Base-by-base conservation (phyloP, 2,113 vertebrate species). In the Pteruthius melanotis region DNA sequence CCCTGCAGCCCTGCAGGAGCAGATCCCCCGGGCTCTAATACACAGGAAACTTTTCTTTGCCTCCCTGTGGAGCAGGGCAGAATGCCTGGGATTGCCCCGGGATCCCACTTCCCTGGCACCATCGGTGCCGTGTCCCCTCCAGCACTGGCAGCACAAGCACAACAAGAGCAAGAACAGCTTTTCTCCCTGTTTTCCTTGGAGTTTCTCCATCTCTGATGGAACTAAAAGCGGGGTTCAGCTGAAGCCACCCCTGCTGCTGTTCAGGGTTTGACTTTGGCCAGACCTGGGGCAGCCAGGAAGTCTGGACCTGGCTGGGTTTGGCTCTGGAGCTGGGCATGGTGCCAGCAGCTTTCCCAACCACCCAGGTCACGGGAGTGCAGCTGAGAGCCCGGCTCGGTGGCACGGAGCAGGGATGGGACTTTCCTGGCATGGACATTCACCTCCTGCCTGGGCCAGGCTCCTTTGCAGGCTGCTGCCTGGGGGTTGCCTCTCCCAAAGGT, bases 291-390 rank as follows among this genome's bases (percentile, higher is more conserved):
- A 94, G 94, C 96, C 53, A 50, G 96, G 96, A 70, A 95, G 72
- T 14, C 33, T 9, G 45, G 79, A 28, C 39, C 33, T 2, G 9
- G 30, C 45, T 72, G 91, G 94, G 70, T 71, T 95, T 94, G 95
- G 92, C 97, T 87, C 54, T 2, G 1, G 90, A 63, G 95, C 94
- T 2, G 60, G 97, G 98, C 96, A 44, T 40, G 6, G 60, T 54
- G 97, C 97, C 98, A 92, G 94, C 54, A 50, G 88, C 95, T 96
- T 97, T 95, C 95, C 79, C 95, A 96, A 77, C 79, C 81, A 2
- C 74, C 87, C 53, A 3, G 97, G 96, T 93, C 97, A 90, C 39
- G 45, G 95, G 60, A 95, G 95, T 40, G 91, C 23, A 9, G 33
- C 39, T 0, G 1, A 7, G 52, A 56, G 40, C 56, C 30, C 2